These are phyloP conservation scores for Germaria angustata DNA, from an alignment of 2,888 invertebrate species.

Conservation along the genomic window DNA sequence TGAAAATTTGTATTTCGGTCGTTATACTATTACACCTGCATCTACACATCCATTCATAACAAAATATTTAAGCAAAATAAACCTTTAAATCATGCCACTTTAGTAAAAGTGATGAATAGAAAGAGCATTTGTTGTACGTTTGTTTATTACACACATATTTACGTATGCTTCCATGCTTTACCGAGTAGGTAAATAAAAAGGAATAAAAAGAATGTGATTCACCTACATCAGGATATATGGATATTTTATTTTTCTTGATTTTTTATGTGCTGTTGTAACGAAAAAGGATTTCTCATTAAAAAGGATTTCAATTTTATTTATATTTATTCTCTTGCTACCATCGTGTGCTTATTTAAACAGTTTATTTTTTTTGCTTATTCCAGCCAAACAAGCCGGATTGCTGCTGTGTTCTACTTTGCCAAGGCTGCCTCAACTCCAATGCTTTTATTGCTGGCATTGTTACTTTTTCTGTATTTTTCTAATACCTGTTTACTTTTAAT, in stretches of 20 bases:
- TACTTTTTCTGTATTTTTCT: constrained; percentile 34
- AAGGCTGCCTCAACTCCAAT: background rate
- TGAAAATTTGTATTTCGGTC: too few relatives aligned
- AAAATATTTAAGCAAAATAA: constrained; percentile 15
- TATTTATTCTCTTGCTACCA: constrained; percentile 12
- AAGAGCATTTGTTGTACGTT: background rate
- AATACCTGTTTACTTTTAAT: constrained; percentile 57
- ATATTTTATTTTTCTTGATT: constrained; percentile 11
- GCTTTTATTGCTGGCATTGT: constrained; percentile 9
- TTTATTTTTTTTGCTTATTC: constrained; percentile 3
- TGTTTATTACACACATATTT: background rate
- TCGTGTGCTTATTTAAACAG: constrained; percentile 17
- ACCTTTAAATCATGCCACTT: constrained; percentile 21
- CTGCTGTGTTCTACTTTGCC: background rate
- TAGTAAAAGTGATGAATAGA: background rate
- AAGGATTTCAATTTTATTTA: constrained; percentile 61
- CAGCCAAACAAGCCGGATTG: background rate
- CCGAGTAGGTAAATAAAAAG: background rate
- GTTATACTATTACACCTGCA: constrained; percentile 53
- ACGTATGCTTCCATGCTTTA: background rate
- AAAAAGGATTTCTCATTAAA: constrained; percentile 65
- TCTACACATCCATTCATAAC: background rate
- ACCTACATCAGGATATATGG: constrained; percentile 60
- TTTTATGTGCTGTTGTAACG: constrained; percentile 5
- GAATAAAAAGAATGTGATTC: constrained; percentile 6